phyloP scores from a whole-genome alignment of 2,888 invertebrate genomes.

The Phytoseiulus persimilis region DNA sequence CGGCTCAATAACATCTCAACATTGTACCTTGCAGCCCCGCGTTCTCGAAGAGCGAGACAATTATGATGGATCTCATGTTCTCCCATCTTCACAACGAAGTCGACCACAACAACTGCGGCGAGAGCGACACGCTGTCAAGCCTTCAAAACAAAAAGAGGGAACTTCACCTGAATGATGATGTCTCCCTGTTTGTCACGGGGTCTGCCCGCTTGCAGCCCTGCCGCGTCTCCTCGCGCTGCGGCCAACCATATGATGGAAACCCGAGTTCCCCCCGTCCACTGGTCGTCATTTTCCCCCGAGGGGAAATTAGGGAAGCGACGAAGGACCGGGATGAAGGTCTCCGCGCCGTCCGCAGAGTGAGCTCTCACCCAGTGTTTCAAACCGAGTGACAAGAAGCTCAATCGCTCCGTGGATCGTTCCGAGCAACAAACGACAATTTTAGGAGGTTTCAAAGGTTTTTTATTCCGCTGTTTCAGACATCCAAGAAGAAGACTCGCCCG shows the following conservation, averaged over 20 bases:
- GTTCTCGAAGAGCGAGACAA: neutral
- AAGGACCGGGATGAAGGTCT: neutral
- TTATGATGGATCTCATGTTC: neutral
- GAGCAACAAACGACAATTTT: neutral
- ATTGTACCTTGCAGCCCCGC: neutral
- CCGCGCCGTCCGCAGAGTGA: neutral
- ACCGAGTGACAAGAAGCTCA: neutral
- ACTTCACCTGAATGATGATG: neutral
- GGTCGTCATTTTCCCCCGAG: neutral
- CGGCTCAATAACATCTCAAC: neutral
- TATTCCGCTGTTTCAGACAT: neutral
- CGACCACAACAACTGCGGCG: neutral
- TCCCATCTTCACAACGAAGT: neutral
- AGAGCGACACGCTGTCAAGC: neutral
- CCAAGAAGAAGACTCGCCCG: neutral
- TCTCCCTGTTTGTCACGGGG: neutral
- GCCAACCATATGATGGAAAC: neutral
- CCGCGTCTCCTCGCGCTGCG: neutral
- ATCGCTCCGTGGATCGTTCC: neutral
- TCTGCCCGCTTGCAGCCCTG: too few relatives aligned
- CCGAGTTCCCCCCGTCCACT: neutral
- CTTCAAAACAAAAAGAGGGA: neutral
- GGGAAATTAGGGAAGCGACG: slow-evolving; percentile 5
- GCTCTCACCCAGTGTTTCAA: neutral
- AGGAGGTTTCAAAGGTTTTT: neutral